A percentile compares a stretch with the other conserved stretches of the same genome.
Evolutionary conservation across 1,140 invertebrate species (phyloP).

Genomic region (Drosophila saltans): DNA sequence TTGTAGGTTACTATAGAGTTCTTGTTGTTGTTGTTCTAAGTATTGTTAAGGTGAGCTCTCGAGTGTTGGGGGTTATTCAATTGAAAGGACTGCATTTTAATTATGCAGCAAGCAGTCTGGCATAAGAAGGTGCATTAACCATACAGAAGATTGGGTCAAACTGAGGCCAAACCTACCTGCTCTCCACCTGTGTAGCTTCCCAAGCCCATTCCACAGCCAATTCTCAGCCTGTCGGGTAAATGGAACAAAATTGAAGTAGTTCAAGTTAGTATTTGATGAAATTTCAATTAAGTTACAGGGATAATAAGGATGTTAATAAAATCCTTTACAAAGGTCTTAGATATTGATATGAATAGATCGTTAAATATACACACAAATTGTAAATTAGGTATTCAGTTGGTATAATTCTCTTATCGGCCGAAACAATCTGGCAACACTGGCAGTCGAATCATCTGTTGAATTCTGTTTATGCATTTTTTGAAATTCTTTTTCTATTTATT

Average conservation of each 20-base stretch:
- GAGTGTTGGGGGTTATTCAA: background rate
- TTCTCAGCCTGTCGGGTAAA: background rate
- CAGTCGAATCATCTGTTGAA: too few relatives aligned
- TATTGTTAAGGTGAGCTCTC: background rate
- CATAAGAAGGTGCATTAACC: background rate
- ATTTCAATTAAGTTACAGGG: background rate
- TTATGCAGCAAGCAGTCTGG: constrained; percentile 29
- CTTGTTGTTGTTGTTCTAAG: background rate
- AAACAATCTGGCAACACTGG: too few relatives aligned
- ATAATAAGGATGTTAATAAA: too few relatives aligned
- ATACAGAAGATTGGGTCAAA: background rate
- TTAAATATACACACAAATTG: too few relatives aligned
- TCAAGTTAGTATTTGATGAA: background rate
- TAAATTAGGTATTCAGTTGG: too few relatives aligned
- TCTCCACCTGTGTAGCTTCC: background rate
- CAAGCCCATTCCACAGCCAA: too few relatives aligned
- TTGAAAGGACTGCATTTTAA: constrained; percentile 39
- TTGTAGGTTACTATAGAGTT: background rate
- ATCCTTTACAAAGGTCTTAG: too few relatives aligned
- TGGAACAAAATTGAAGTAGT: background rate
- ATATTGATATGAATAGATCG: too few relatives aligned
- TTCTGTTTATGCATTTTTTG: too few relatives aligned
- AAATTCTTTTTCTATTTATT: background rate
- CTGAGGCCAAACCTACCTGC: background rate
- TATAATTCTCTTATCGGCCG: too few relatives aligned